These are phyloP conservation scores for Myiothlypis coronata DNA, from an alignment of 2,797 vertebrate species.

Conservation along the genomic window DNA sequence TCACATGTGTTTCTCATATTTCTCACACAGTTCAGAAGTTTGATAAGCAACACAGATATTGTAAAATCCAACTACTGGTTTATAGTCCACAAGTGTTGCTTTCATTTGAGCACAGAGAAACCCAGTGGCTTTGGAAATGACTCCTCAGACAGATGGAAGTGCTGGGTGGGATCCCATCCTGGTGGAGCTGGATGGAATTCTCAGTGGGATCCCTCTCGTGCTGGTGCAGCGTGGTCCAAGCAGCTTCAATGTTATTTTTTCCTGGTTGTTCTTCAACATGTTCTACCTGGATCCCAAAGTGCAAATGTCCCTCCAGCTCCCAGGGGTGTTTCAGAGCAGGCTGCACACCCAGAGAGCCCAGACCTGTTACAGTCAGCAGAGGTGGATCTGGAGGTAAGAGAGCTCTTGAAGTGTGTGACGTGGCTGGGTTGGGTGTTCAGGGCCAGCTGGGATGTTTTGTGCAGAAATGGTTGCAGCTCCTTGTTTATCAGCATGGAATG, in stretches of 20 bases:
- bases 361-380: background rate
- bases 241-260: background rate
- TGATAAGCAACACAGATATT: background rate
- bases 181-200: background rate
- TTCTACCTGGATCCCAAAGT: background rate
- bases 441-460: background rate
- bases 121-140: background rate
- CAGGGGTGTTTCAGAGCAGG: background rate
- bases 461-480: background rate
- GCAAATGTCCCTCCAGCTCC: background rate
- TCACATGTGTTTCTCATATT: background rate
- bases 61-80: background rate
- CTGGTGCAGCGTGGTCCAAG: background rate
- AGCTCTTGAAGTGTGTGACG: fast-evolving
- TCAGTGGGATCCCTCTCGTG: background rate
- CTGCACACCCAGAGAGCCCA: background rate
- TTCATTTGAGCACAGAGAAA: background rate
- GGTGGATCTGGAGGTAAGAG: background rate
- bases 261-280: background rate
- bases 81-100: background rate
- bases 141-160: background rate
- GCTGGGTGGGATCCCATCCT: background rate
- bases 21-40: background rate
- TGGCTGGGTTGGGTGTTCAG: background rate
- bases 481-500: background rate